These are phyloP conservation scores for Luehdorfia chinensis DNA, from an alignment of 1,140 invertebrate genomes.

Conservation along the genomic window DNA sequence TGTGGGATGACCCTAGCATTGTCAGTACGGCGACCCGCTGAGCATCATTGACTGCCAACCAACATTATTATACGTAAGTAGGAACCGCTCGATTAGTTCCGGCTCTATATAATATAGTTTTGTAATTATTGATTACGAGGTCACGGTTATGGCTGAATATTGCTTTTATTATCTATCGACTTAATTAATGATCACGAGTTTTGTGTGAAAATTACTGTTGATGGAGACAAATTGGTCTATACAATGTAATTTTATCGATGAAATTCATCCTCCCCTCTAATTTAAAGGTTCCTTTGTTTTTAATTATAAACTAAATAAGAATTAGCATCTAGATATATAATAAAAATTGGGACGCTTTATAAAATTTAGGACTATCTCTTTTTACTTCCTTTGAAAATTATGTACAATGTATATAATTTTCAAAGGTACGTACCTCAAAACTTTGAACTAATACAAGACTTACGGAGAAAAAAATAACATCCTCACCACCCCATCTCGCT, in stretches of 20 bases:
- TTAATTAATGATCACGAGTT: slow-evolving; percentile 49
- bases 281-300: no score
- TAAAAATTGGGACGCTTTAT: no score
- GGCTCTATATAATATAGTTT: slow-evolving; percentile 56
- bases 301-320: no score
- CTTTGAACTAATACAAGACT: no score
- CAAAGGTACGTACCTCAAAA: no score
- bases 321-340: no score
- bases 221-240: slow-evolving; percentile 7
- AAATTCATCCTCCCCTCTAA: no score
- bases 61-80: slow-evolving; percentile 35
- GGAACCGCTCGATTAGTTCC: slow-evolving; percentile 58
- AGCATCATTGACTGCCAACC: slow-evolving; percentile 38
- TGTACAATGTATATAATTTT: no score
- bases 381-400: no score
- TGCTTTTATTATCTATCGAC: slow-evolving; percentile 33
- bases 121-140: slow-evolving; percentile 72
- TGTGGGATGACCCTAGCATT: slow-evolving; percentile 65
- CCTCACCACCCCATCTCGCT: no score
- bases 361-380: no score
- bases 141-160: slow-evolving; percentile 52
- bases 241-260: slow-evolving; percentile 10
- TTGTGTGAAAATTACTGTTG: slow-evolving; percentile 21
- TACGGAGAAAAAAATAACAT: no score
- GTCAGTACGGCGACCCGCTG: slow-evolving; percentile 44